Conservation (phyloP, 92 coral and sea anemone species). For the Plumapathes pennacea region DNA sequence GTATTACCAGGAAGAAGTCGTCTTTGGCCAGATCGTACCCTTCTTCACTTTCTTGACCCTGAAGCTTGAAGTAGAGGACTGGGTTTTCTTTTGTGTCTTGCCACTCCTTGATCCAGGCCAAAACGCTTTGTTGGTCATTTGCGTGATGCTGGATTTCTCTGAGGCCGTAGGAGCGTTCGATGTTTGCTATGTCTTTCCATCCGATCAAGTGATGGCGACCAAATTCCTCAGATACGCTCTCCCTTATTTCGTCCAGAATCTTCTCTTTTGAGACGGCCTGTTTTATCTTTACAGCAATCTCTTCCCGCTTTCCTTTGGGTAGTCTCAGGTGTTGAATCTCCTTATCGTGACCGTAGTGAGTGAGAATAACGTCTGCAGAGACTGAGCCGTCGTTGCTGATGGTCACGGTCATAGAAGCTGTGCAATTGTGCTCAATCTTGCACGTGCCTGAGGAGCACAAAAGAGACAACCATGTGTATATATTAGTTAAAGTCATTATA, state of each 20-base stretch:
- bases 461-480: too few relatives aligned
- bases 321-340: slow-evolving; percentile 52
- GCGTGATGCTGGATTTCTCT: slow-evolving; percentile 30
- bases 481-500: too few relatives aligned
- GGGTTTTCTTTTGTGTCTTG: slow-evolving; percentile 20
- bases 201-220: slow-evolving; percentile 39
- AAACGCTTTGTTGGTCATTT: slow-evolving; percentile 58
- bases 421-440: slow-evolving; percentile 45
- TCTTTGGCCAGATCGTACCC: slow-evolving; percentile 33
- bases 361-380: slow-evolving; percentile 33
- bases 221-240: slow-evolving; percentile 19
- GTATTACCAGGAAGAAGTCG: slow-evolving; percentile 48
- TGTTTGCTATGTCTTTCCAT: slow-evolving; percentile 51
- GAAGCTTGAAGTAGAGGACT: slow-evolving; percentile 40
- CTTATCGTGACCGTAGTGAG: slow-evolving; percentile 51
- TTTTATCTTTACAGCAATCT: slow-evolving; percentile 44
- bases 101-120: slow-evolving; percentile 62
- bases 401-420: slow-evolving; percentile 29
- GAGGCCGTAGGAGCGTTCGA: slow-evolving; percentile 47
- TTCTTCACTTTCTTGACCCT: slow-evolving; percentile 39
- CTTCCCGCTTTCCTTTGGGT: slow-evolving; percentile 26
- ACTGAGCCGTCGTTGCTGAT: slow-evolving; percentile 10
- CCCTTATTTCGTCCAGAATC: slow-evolving; percentile 43
- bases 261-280: slow-evolving; percentile 43
- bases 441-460: too few relatives aligned